Evolutionary conservation across 2,113 vertebrate genomes (phyloP), one percentile per base, ranked within the genome.

Genomic region (Nettapus auritus): DNA sequence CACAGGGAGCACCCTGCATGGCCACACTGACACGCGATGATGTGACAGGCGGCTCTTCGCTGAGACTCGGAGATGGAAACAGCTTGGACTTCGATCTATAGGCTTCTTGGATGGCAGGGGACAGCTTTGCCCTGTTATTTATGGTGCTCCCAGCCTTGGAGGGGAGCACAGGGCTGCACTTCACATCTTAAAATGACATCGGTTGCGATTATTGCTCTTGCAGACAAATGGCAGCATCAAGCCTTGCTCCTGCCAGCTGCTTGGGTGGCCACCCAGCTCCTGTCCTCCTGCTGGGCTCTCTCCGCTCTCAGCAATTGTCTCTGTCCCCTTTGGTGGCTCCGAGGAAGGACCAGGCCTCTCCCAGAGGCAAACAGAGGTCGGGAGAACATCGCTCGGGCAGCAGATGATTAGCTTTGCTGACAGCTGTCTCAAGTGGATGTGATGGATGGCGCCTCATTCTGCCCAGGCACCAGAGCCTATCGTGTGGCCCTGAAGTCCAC

Each of bases 191-290:
- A 33, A 36, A 13, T 22, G 14, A n/a, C 6, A 5, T 5, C 7
- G 4, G 26, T 13, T 71, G 62, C 2, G 14, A 25, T 84, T 64
- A 36, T 33, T 44, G 21, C 44, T 44, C 28, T 50, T 22, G 8
- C 5, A n/a, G 69, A 55, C 0, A 4, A 69, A 76, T 5, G 8
- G 42, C 53, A 16, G 59, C 6, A 3, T 9, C 0, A 7, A 80
- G 8, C 73, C 2, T 2, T 2, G 17, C 15, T 40, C 38, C 77
- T 31, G n/a, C 59, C 56, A 52, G 18, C 57, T 33, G 13, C 64
- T 14, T 3, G 38, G 70, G 7, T 33, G 44, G 7, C 59, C 5
- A 9, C 38, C 28, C 7, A 0, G 31, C 67, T 44, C n/a, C 1
- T 2, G 19, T 36, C 34, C 40, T 40, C 67, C 18, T 0, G 0